Base-by-base conservation (phyloP, 2,113 vertebrate genomes). In the Tympanuchus pallidicinctus region DNA sequence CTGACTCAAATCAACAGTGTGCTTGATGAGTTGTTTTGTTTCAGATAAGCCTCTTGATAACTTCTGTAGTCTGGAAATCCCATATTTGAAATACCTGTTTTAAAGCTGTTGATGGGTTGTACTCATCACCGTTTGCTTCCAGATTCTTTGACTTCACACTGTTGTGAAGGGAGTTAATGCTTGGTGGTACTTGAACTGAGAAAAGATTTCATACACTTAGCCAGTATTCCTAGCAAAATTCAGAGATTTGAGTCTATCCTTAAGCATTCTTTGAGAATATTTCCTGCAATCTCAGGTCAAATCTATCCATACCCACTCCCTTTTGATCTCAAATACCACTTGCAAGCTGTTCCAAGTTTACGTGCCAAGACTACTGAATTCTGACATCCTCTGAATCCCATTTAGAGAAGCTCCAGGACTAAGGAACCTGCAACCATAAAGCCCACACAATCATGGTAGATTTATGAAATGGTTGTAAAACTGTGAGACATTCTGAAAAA, bases 101-200 rank as follows among this genome's bases (percentile, higher is more conserved):
- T 24, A 48, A 76, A 76, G 45, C 4, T 34, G 28, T 38, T 38
- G 38, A 86, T 72, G 27, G 20, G 22, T 30, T 83, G 30, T n/a
- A 11, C 11, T 47, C 10, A 2, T 25, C 67, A 22, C 4, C 61
- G 25, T 3, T 13, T 9, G 32, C 43, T 80, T 40, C n/a, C 13
- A 25, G 14, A 27, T 7, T 63, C 10, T 36, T 30, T 54, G 59
- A 59, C 8, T 9, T 88, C 74, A 86, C 9, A 79, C 48, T 1
- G 0, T 6, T 32, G 12, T 43, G 15, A 8, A 45, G 24, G 14
- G 25, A 72, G 10, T 13, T 5, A 13, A 3, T 21, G 4, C 43
- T 47, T 74, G 25, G 52, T 22, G 5, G 13, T 67, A 56, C 20
- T 3, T 45, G 27, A 78, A 27, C 0, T 59, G 59, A 38, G 42